Percentiles rank a stretch among this genome's conserved stretches.
These are phyloP conservation scores for Urocyon cinereoargenteus DNA, from an alignment of 2,797 vertebrate species.

Conservation along the genomic window DNA sequence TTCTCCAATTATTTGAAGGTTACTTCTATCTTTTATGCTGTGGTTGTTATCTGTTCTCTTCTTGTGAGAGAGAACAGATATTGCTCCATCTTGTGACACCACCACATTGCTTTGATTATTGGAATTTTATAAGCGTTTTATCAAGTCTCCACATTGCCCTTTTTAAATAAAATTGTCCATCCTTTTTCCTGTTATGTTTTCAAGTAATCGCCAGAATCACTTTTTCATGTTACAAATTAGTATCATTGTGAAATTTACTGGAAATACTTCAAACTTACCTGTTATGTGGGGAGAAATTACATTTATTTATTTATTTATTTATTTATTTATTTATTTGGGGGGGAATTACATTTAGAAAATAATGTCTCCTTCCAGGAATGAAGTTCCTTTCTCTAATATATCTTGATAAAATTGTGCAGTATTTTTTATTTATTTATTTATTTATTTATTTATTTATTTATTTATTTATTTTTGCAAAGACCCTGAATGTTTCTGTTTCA, in stretches of 20 bases:
- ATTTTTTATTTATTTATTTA: no score
- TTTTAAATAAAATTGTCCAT: background rate
- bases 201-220: background rate
- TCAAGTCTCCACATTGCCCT: background rate
- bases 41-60: background rate
- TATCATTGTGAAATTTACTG: background rate
- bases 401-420: background rate
- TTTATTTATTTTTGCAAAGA: background rate
- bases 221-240: background rate
- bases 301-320: background rate
- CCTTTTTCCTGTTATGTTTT: background rate
- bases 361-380: background rate
- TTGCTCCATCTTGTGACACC: background rate
- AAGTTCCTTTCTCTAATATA: background rate
- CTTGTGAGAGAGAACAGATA: no score
- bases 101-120: background rate
- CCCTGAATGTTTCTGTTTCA: background rate
- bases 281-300: background rate
- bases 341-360: background rate
- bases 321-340: no score
- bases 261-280: background rate
- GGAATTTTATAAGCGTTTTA: background rate
- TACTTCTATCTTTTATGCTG: background rate
- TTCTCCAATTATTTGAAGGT: background rate
- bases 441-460: background rate